Conservation (phyloP, 2,888 invertebrate species). For the Hemaris fuciformis region DNA sequence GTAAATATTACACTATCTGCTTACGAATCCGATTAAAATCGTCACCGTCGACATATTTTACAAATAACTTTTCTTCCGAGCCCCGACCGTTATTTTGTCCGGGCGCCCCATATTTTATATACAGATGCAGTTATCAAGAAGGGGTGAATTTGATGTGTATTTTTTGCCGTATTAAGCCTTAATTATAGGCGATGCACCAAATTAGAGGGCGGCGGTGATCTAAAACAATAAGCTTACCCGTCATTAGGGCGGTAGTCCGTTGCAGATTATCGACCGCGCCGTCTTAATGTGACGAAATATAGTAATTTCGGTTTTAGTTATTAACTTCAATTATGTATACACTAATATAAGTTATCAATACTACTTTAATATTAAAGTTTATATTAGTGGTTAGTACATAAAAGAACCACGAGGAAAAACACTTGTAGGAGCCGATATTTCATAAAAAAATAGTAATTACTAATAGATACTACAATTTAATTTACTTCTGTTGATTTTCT, state of each 20-base stretch:
- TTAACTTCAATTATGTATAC: slow-evolving; percentile 44
- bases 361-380: too few species aligned
- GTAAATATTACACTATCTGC: slow-evolving; percentile 10
- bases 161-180: slow-evolving; percentile 55
- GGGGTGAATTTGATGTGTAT: slow-evolving; percentile 68
- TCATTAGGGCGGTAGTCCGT: slow-evolving; percentile 61
- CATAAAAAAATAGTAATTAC: too few species aligned
- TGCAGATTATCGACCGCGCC: slow-evolving; percentile 57
- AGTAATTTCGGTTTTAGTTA: slow-evolving; percentile 51
- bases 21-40: slow-evolving; percentile 10
- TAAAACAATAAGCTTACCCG: slow-evolving; percentile 76
- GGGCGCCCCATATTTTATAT: slow-evolving; percentile 47
- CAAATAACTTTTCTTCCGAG: slow-evolving; percentile 35
- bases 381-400: too few species aligned
- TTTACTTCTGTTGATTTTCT: too few species aligned
- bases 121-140: slow-evolving; percentile 62
- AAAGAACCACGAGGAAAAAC: too few species aligned
- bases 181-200: slow-evolving; percentile 70
- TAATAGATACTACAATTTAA: too few species aligned
- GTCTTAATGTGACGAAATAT: slow-evolving; percentile 73
- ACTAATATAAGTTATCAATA: too few species aligned
- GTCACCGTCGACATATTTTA: slow-evolving; percentile 21
- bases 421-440: too few species aligned
- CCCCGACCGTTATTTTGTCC: slow-evolving; percentile 46
- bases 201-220: slow-evolving; percentile 76